Conservation (phyloP, 1,140 invertebrate genomes). For the Drosophila bifasciata region DNA sequence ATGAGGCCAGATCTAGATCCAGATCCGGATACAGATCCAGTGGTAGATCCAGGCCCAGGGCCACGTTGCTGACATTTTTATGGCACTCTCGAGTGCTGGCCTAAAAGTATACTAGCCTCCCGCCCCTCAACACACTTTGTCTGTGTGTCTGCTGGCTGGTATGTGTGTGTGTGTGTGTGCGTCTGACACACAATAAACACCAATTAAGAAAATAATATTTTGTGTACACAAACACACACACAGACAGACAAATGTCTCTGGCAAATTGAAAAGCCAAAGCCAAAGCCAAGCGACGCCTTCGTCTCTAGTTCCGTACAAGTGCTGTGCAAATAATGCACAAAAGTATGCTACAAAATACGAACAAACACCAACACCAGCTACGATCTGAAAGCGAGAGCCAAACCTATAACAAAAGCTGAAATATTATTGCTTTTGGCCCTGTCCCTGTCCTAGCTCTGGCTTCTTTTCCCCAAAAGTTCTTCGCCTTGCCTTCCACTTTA, state of each 20-base stretch:
- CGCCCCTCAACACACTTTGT: background rate
- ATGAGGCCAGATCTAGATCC: slow-evolving; percentile 18
- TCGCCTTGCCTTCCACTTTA: slow-evolving; percentile 26
- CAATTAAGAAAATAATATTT: slow-evolving; percentile 82
- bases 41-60: slow-evolving; percentile 3
- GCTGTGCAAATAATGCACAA: slow-evolving; percentile 79
- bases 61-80: slow-evolving; percentile 74
- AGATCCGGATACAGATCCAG: slow-evolving; percentile 12
- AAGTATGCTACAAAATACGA: slow-evolving; percentile 80
- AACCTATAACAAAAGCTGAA: slow-evolving; percentile 81
- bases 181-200: slow-evolving; percentile 79
- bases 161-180: slow-evolving; percentile 46
- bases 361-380: slow-evolving; percentile 51
- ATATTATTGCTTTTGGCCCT: slow-evolving; percentile 74
- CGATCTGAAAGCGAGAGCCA: slow-evolving; percentile 41
- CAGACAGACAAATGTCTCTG: slow-evolving; percentile 50
- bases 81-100: slow-evolving; percentile 61
- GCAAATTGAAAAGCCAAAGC: slow-evolving; percentile 77
- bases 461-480: slow-evolving; percentile 32
- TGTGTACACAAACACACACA: slow-evolving; percentile 62
- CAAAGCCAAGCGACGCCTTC: slow-evolving; percentile 25
- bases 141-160: slow-evolving; percentile 12
- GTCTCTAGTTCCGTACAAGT: slow-evolving; percentile 67
- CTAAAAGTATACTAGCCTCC: slow-evolving; percentile 18
- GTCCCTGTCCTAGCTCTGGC: too few relatives aligned